Conservation (phyloP, 2,797 vertebrate genomes). For the Margarornis squamiger region DNA sequence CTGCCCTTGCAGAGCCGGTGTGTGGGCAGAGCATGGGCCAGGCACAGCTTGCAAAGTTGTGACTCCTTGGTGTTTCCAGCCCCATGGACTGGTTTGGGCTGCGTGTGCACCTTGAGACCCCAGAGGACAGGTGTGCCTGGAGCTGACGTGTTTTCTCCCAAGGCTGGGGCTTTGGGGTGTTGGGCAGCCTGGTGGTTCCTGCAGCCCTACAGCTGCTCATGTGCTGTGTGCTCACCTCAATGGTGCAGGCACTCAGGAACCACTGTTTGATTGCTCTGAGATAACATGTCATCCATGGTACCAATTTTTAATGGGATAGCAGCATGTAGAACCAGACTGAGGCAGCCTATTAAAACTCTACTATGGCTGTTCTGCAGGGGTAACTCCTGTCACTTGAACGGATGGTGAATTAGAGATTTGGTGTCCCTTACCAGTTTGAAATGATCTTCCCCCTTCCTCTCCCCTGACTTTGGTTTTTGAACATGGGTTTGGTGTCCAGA, state of each 20-base stretch:
- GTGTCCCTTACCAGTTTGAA: not conserved
- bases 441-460: not conserved
- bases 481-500: not conserved
- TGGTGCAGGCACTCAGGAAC: not conserved
- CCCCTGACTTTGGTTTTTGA: not conserved
- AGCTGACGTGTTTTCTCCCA: not conserved
- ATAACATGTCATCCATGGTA: accelerated
- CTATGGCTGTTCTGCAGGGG: not conserved
- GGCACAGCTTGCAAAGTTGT: not conserved
- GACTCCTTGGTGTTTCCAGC: not conserved
- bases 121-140: accelerated
- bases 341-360: not conserved
- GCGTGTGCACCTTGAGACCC: not conserved
- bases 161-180: not conserved
- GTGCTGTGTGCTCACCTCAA: not conserved
- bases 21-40: not conserved
- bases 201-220: accelerated
- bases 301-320: not conserved
- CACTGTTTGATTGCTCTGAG: accelerated
- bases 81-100: not conserved
- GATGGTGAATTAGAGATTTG: not conserved
- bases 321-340: not conserved
- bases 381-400: not conserved
- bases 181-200: not conserved
- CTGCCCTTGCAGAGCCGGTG: not conserved